phyloP scores from a whole-genome alignment of 2,888 invertebrate genomes.

The Serrognathus titanus region DNA sequence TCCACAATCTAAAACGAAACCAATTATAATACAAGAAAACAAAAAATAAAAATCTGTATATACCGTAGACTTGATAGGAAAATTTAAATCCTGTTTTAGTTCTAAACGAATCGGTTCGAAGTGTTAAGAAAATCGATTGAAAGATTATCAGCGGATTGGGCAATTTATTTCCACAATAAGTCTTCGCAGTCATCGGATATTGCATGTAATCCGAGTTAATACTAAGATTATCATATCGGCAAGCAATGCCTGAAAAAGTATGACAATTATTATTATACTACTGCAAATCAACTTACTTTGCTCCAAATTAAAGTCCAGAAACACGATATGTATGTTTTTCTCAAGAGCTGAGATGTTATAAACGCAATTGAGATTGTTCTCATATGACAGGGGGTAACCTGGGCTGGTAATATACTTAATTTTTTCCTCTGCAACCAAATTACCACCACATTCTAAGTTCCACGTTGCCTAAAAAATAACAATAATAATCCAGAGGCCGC shows the following conservation, averaged over 20 bases:
- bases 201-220: conserved; percentile 29
- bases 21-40: neutral
- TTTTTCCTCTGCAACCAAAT: conserved; percentile 53
- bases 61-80: conserved; percentile 57
- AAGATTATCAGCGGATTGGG: conserved; percentile 44
- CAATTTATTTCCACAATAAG: conserved; percentile 52
- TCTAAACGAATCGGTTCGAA: conserved; percentile 57
- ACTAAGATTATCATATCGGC: conserved; percentile 57
- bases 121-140: conserved; percentile 48
- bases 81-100: conserved; percentile 59
- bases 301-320: conserved; percentile 58
- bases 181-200: neutral
- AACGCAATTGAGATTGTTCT: conserved; percentile 57
- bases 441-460: conserved; percentile 68
- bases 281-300: neutral
- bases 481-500: neutral
- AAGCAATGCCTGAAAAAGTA: neutral
- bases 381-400: conserved; percentile 67
- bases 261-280: no score
- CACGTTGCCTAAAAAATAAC: conserved; percentile 54
- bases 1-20: conserved; percentile 63
- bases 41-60: conserved; percentile 19
- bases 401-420: conserved; percentile 66
- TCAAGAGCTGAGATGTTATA: conserved; percentile 58
- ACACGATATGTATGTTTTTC: conserved; percentile 54